These are phyloP conservation scores for Aix galericulata DNA, from an alignment of 2,113 vertebrate species.

Conservation along the genomic window DNA sequence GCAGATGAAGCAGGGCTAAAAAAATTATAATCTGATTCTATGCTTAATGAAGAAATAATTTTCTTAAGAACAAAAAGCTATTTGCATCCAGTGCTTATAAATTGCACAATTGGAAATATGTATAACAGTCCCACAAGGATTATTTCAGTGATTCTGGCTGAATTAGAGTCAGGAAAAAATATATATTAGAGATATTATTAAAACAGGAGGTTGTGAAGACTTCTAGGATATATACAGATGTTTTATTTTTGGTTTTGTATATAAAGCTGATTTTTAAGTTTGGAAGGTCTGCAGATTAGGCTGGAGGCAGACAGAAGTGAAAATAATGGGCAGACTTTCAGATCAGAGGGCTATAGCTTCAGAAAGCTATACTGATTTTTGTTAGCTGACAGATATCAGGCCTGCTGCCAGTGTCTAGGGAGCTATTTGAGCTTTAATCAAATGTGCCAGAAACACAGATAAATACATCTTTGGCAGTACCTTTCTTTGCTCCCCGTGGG, in stretches of 20 bases:
- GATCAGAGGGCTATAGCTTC: background rate
- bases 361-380: background rate
- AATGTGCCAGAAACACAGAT: background rate
- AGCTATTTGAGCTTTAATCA: background rate
- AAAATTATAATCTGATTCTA: conserved; percentile 51
- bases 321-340: background rate
- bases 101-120: conserved; percentile 73
- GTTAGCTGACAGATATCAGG: background rate
- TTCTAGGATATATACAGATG: conserved; percentile 54
- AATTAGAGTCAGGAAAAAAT: conserved; percentile 62
- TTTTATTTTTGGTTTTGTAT: conserved; percentile 47
- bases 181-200: conserved; percentile 64
- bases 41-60: conserved; percentile 68
- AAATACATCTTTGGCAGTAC: background rate
- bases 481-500: background rate
- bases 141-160: conserved; percentile 62
- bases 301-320: background rate
- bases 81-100: conserved; percentile 62
- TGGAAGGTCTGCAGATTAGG: conserved; percentile 14
- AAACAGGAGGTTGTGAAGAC: conserved; percentile 40
- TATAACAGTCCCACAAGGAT: conserved; percentile 57
- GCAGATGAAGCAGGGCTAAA: conserved; percentile 53
- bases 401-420: background rate
- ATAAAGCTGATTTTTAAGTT: conserved; percentile 31
- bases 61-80: conserved; percentile 68